Base-by-base conservation (phyloP, 2,888 invertebrate species). In the Diarsia brunnea region DNA sequence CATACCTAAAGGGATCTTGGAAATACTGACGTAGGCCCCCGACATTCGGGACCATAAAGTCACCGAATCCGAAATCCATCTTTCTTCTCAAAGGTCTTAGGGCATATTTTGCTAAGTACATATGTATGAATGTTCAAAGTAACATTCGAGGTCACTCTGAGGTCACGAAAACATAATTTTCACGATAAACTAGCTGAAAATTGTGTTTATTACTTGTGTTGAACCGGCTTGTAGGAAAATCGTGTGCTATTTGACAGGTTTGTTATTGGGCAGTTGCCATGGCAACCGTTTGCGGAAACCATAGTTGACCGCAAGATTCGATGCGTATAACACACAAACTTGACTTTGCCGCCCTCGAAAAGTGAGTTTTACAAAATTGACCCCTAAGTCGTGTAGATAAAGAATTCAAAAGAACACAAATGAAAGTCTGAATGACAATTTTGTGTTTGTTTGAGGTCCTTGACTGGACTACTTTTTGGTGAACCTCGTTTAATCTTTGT, bases 21-120 rank as follows among this genome's bases (percentile, higher is more conserved):
- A 96, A 95, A 80, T 88, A 95, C 70, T 93, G 93, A 55, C 93
- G 89, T 64, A 96, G 80, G 0, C 95, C 94, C 21, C 93, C 88
- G 49, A 96, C 92, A 81, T 95, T 95, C n/a, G 96, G 96, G 76
- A 91, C 90, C 85, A 96, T 86, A 31, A 93, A 91, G 77, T 96
- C 96, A 75, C 96, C 95, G 78, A 96, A 95, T 71, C 94, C 94
- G 80, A 95, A 95, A 92, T 96, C 94, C 96, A 96, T 96, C 81
- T 87, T 94, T 84, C 90, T 89, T 83, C 90, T 90, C 80, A 93
- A 81, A 68, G 91, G 73, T 89, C 90, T 93, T 60, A 90, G 55
- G 78, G 85, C 90, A 89, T 86, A 45, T 71, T 60, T 91, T 85
- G 84, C 87, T 87, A 94, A 91, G 89, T 84, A 90, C 91, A 91